Percentiles rank a stretch among this genome's conserved stretches.
phyloP scores from a whole-genome alignment of 2,888 invertebrate genomes.

The Brenthis ino region DNA sequence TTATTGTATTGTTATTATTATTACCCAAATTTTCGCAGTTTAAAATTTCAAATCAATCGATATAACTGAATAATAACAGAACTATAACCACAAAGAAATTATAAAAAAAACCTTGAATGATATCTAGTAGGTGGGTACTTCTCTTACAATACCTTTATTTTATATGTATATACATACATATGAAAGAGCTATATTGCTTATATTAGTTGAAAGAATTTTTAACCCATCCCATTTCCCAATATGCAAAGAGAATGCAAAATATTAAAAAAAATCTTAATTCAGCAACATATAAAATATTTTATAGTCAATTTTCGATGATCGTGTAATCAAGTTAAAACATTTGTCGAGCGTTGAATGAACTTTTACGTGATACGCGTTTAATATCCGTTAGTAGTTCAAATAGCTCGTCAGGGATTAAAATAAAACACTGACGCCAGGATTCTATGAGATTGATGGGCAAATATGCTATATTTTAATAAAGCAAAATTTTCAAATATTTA shows the following conservation, averaged over 20 bases:
- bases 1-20: no score
- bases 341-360: slow-evolving; percentile 34
- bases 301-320: slow-evolving; percentile 35
- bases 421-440: slow-evolving; percentile 35
- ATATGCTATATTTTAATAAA: slow-evolving; percentile 27
- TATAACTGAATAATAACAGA: no score
- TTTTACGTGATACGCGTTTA: slow-evolving; percentile 39
- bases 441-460: slow-evolving; percentile 31
- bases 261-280: not conserved
- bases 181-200: not conserved
- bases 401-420: slow-evolving; percentile 38
- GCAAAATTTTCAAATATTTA: slow-evolving; percentile 27
- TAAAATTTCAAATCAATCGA: no score
- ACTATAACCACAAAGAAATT: no score
- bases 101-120: no score
- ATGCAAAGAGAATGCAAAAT: not conserved
- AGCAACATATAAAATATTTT: slow-evolving; percentile 18
- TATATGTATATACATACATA: no score
- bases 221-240: not conserved
- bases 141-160: no score
- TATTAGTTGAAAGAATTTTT: not conserved
- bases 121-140: no score
- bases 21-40: no score
- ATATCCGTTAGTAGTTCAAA: slow-evolving; percentile 42
- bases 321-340: slow-evolving; percentile 37